Conservation (phyloP, 2,113 vertebrate genomes). For the Plestiodon gilberti region DNA sequence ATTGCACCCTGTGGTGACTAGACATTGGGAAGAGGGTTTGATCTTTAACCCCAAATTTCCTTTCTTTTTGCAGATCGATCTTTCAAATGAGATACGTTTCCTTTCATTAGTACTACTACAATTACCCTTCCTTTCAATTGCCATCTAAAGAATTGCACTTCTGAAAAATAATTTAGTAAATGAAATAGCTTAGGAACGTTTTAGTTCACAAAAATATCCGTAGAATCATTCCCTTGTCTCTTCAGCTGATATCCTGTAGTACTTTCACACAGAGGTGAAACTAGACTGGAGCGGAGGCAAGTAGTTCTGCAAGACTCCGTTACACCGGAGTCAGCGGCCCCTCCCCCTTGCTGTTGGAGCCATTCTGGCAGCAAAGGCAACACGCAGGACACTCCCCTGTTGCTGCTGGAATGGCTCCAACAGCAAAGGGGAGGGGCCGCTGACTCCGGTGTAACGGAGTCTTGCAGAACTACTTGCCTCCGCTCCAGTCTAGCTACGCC, state of each 20-base stretch:
- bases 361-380: no score
- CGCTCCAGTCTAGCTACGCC: no score
- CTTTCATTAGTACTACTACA: not conserved
- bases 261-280: no score
- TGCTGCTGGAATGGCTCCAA: no score
- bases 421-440: no score
- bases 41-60: constrained; percentile 58
- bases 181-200: not conserved
- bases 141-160: constrained; percentile 15
- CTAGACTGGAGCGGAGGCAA: no score
- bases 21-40: constrained; percentile 30
- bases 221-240: not conserved
- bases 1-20: constrained; percentile 1
- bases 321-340: no score
- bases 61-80: constrained; percentile 32
- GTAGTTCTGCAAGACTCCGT: no score
- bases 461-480: no score
- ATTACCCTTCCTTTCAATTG: not conserved
- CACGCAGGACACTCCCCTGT: no score
- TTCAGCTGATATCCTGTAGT: not conserved
- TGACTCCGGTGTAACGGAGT: no score
- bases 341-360: no score
- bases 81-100: not conserved
- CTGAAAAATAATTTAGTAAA: not conserved
- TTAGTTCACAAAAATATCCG: not conserved